Evolutionary conservation across 2,797 vertebrate genomes (phyloP), one percentile per base, ranked within the genome.

Genomic region (Yasuhikotakia modesta): DNA sequence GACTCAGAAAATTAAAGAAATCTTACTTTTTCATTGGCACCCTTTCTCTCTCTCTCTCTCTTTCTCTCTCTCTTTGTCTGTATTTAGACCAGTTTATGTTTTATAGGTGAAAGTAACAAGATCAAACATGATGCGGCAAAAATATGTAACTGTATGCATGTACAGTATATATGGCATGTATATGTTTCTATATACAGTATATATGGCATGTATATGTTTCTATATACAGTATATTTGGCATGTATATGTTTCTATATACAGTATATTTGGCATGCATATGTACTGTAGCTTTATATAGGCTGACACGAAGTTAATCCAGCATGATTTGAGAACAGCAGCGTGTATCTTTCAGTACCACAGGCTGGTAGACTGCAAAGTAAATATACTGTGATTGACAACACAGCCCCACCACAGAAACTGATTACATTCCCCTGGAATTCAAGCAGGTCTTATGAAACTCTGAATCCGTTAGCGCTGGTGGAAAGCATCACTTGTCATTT

Each of bases 1-100:
- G 66, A 45, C 79, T 70, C 35, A 70, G 55, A 48, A 70, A 69
- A 80, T 76, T 39, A 76, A 64, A 76, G 63, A 53, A 81, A 67
- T 71, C 68, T 46, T 70, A 17, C 39, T 22, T 64, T 30, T 48
- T 32, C 14, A 55, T 24, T 3, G 1, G 35, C 10, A n/a, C 6
- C 22, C 17, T 16, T 35, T 35, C 35, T 5, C 35, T 35, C 35
- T 35, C 35, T 35, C 35, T 35, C 35, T 35, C 32, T 5, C 32
- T 35, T 5, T 24, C 21, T 57, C 14, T 53, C 17, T 65, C 3
- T 46, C 39, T 57, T 48, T 53, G 45, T 81, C 67, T 52, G 46
- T 60, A 48, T 53, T 70, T 46, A 69, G 43, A 43, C 52, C 27
- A 50, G 2, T 52, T 73, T 78, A 53, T 27, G 16, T 66, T 24